phyloP scores from a whole-genome alignment of 2,113 vertebrate genomes.

The Ammodytes marinus region DNA sequence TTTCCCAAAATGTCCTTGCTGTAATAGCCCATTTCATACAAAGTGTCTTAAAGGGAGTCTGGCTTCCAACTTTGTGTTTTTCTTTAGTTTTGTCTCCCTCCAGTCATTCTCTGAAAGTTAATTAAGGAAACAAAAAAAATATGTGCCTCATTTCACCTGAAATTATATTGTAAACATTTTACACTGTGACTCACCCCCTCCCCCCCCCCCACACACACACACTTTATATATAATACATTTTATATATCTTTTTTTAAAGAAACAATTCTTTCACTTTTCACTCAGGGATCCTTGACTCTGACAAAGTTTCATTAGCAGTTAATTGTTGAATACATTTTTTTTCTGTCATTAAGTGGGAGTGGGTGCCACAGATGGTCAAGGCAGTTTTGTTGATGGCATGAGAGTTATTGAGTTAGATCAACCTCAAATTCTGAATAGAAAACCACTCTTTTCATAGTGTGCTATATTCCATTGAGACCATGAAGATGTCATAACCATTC shows the following conservation, averaged over 20 bases:
- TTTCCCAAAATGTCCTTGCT: constrained; percentile 50
- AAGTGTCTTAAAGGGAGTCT: not conserved
- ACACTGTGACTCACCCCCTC: not conserved
- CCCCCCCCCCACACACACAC: not conserved
- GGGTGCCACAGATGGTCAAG: constrained; percentile 49
- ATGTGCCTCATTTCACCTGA: not conserved
- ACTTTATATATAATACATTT: too few relatives aligned
- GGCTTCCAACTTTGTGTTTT: constrained; percentile 4
- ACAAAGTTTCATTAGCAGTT: constrained; percentile 44
- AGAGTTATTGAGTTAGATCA: constrained; percentile 28
- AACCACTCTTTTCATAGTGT: constrained; percentile 17
- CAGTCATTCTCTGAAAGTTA: constrained; percentile 30
- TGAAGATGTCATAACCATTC: constrained; percentile 15
- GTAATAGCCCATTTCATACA: constrained; percentile 28
- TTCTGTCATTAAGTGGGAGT: constrained; percentile 8
- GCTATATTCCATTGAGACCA: constrained; percentile 36
- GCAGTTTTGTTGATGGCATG: constrained; percentile 31
- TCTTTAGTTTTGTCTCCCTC: constrained; percentile 8
- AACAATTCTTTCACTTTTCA: constrained; percentile 7
- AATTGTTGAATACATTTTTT: constrained; percentile 5
- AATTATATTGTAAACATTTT: constrained; percentile 12
- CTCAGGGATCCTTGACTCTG: constrained; percentile 46
- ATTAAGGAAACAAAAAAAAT: constrained; percentile 38
- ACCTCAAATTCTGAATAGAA: not conserved
- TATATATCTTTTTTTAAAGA: not conserved